These are phyloP conservation scores for Ptychadena robeensis DNA, from an alignment of 2,797 vertebrate genomes.

Conservation along the genomic window DNA sequence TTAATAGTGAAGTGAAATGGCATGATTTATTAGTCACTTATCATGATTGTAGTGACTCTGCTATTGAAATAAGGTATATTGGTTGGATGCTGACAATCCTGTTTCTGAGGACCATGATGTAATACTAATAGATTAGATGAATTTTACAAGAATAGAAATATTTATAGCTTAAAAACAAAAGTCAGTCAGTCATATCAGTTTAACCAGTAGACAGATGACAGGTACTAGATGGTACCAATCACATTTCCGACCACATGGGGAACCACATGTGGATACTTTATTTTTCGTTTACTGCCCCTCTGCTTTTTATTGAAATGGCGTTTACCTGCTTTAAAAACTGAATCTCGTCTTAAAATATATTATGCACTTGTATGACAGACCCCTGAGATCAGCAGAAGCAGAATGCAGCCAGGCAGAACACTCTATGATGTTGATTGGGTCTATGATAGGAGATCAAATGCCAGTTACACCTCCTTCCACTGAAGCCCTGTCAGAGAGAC, in stretches of 20 bases:
- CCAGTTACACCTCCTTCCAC: background rate
- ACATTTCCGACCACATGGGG: background rate
- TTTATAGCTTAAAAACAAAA: no score
- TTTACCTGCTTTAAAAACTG: background rate
- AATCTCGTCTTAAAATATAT: background rate
- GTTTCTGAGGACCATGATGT: no score
- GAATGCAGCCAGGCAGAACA: background rate
- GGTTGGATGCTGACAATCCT: no score
- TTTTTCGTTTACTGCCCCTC: background rate
- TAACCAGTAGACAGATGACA: background rate
- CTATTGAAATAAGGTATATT: no score
- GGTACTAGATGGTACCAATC: background rate
- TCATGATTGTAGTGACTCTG: no score
- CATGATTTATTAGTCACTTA: no score
- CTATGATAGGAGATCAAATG: slow-evolving; percentile 8
- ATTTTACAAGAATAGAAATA: no score
- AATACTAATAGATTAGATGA: no score
- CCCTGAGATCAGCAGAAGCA: background rate
- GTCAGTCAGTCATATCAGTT: no score
- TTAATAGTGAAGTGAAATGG: no score
- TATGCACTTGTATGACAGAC: background rate
- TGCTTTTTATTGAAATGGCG: background rate
- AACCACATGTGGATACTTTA: background rate
- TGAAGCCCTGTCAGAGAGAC: background rate
- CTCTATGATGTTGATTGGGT: background rate